Evolutionary conservation across 2,888 invertebrate genomes (phyloP).

Genomic region (Nemapogon koenigi): DNA sequence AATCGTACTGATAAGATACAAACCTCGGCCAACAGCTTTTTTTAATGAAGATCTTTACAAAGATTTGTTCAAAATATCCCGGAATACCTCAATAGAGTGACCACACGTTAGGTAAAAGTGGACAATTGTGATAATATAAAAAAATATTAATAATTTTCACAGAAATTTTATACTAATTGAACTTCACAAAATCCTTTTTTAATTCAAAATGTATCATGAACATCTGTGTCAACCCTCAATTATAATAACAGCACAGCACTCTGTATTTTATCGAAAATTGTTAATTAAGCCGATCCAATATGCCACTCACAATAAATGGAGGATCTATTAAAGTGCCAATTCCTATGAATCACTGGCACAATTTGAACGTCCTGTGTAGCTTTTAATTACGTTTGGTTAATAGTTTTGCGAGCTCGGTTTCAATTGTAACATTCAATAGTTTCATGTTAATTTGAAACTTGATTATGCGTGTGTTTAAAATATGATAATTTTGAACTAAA

Average conservation of each 20-base stretch:
- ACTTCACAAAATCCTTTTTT: no score
- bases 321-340: constrained; percentile 9
- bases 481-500: no score
- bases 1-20: no score
- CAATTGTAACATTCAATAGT: constrained; percentile 6
- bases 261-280: constrained; percentile 27
- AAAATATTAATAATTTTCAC: no score
- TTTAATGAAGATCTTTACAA: neutral
- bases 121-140: no score
- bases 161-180: no score
- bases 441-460: no score
- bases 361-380: constrained; percentile 5
- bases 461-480: no score
- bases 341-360: constrained; percentile 9
- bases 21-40: no score
- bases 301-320: constrained; percentile 30
- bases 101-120: no score
- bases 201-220: neutral
- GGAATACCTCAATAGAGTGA: no score
- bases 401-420: constrained; percentile 6
- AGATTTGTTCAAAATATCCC: no score
- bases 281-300: constrained; percentile 45
- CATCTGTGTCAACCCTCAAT: constrained; percentile 1
- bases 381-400: constrained; percentile 9
- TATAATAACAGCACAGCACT: constrained; percentile 3